Evolutionary conservation across 53 echinoderm and acorn worm species (phyloP).

Genomic region (Zoroaster sp.): DNA sequence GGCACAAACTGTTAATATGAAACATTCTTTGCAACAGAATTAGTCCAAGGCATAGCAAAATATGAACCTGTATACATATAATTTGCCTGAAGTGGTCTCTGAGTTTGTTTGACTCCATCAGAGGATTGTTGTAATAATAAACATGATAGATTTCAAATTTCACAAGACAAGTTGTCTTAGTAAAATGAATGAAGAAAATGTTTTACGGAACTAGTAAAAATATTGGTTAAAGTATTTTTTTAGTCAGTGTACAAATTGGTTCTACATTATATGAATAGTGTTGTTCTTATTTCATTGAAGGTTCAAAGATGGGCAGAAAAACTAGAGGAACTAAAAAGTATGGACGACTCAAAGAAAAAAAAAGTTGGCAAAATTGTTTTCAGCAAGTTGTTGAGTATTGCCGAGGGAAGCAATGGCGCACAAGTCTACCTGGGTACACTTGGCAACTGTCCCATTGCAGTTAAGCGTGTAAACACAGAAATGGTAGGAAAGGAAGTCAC

Average conservation of each 20-base stretch:
- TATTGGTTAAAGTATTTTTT: too few species aligned
- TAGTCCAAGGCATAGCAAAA: too few species aligned
- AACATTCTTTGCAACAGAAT: too few species aligned
- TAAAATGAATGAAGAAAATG: too few species aligned
- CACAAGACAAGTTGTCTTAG: too few species aligned
- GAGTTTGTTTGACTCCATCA: too few species aligned
- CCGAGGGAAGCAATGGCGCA: not conserved
- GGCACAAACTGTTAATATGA: too few species aligned
- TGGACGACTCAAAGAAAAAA: not conserved
- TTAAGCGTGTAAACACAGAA: not conserved
- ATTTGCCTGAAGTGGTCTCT: too few species aligned
- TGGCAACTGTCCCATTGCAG: not conserved
- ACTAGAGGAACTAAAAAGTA: not conserved
- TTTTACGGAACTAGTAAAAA: too few species aligned
- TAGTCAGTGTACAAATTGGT: not conserved
- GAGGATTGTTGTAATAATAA: too few species aligned
- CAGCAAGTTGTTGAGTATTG: conserved; percentile 1
- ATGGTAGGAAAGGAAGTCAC: not conserved
- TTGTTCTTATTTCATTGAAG: not conserved
- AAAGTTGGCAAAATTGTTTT: not conserved
- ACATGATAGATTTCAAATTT: too few species aligned
- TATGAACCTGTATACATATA: too few species aligned
- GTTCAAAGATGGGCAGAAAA: not conserved
- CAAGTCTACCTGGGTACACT: not conserved
- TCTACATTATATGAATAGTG: not conserved